Percentiles rank a stretch among this genome's conserved stretches.
These are phyloP conservation scores for Cherax quadricarinatus DNA, from an alignment of 1,140 invertebrate species.

Conservation along the genomic window DNA sequence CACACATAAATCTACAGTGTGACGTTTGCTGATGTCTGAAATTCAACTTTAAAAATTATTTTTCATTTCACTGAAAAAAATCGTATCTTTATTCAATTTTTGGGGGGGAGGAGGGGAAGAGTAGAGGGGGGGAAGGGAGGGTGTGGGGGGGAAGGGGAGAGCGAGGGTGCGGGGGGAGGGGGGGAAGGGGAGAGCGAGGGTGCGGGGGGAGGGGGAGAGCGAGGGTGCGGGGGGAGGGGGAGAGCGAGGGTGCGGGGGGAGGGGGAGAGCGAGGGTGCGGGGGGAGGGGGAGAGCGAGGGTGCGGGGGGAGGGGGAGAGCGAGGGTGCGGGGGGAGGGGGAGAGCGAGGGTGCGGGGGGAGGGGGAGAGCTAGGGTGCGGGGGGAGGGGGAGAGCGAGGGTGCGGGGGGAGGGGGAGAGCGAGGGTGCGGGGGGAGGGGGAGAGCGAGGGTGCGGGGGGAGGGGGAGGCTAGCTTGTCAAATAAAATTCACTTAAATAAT, in stretches of 20 bases:
- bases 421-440: neutral
- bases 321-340: neutral
- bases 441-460: neutral
- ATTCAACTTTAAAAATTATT: no score
- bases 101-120: no score
- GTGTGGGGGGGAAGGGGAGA: no score
- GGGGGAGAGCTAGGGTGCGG: neutral
- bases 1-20: no score
- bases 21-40: no score
- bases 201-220: neutral
- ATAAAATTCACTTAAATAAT: neutral
- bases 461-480: neutral
- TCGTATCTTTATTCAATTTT: no score
- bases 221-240: neutral
- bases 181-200: neutral
- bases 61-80: no score
- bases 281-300: neutral
- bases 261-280: neutral
- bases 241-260: neutral
- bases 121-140: neutral
- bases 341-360: neutral
- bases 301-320: neutral
- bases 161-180: neutral
- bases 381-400: neutral
- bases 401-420: neutral